Base-by-base conservation (phyloP, 2,797 vertebrate species). In the Oophaga sylvatica region DNA sequence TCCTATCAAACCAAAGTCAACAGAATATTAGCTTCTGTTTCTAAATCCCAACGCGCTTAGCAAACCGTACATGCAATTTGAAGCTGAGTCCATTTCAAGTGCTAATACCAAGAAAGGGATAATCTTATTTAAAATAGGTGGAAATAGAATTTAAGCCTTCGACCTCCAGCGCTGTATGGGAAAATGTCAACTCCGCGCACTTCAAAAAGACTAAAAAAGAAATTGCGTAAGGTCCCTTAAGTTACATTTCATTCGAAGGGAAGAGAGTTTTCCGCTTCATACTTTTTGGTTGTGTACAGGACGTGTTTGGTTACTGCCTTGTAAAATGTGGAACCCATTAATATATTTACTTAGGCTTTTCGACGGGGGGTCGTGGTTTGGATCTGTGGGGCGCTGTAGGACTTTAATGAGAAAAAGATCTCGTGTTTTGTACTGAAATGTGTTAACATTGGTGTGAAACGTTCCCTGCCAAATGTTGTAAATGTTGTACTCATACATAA, bases 1-100 rank as follows among this genome's bases (percentile, higher is more conserved):
- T 93, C 91, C 89, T 92, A 90, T 92, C 92, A 92, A 92, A 92
- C 90, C 90, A 91, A 94, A 90, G 90, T 65, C 91, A 85, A 53
- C 59, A 88, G 90, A 93, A 48, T 88, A 90, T 83, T 86, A 90
- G 83, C 92, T 94, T 91, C 93, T 93, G 81, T 91, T 93, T 90
- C 90, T 84, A 93, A 93, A 93, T 93, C 80, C 2, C 1, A 80
- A 78, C 89, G 57, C 89, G 90, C 68, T 90, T 85, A 93, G 62
- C 81, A 88, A 90, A 88, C 88, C 86, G 88, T 89, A 91, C 70
- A 89, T 89, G 1, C 90, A 82, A 88, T 71, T 78, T 91, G 88
- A 93, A 83, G 89, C 82, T 88, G 84, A 80, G 78, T 63, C 79
- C 85, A 60, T 31, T 45, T 88, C 82, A 91, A 76, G 84, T 90